Evolutionary conservation across 2,797 vertebrate species (phyloP).

Genomic region (Danio tinwini): DNA sequence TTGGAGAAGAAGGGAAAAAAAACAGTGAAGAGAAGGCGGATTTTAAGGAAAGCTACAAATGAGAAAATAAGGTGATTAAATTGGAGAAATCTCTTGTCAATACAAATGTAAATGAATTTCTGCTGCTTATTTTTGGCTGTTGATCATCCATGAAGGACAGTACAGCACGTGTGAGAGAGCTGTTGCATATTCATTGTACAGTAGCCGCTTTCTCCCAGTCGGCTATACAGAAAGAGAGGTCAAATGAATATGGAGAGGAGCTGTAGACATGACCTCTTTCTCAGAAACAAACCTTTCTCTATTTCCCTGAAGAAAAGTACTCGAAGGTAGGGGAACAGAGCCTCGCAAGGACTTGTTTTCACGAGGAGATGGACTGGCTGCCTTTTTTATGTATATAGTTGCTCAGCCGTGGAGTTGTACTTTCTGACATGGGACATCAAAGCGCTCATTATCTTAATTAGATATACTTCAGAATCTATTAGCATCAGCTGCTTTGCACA

Average conservation of each 20-base stretch:
- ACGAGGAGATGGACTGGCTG: conserved; percentile 46
- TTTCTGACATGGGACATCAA: conserved; percentile 73
- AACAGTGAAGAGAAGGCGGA: conserved; percentile 28
- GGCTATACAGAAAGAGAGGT: conserved; percentile 47
- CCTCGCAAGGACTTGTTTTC: conserved; percentile 29
- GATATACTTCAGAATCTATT: conserved; percentile 67
- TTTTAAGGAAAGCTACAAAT: conserved; percentile 54
- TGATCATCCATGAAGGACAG: conserved; percentile 60
- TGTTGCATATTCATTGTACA: conserved; percentile 57
- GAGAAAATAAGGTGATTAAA: conserved; percentile 61
- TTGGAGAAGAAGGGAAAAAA: not conserved
- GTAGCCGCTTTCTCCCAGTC: conserved; percentile 18
- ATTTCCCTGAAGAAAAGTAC: conserved; percentile 29
- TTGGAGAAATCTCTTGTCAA: conserved; percentile 59
- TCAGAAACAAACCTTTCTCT: conserved; percentile 37
- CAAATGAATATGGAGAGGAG: conserved; percentile 56
- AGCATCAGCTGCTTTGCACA: conserved; percentile 68
- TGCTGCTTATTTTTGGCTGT: conserved; percentile 32
- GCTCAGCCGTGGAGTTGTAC: conserved; percentile 56
- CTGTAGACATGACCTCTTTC: conserved; percentile 42
- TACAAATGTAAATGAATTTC: conserved; percentile 61
- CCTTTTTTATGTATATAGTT: conserved; percentile 59
- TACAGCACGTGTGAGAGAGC: conserved; percentile 13
- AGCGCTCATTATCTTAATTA: conserved; percentile 81
- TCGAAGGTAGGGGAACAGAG: conserved; percentile 4